Evolutionary conservation across 1,140 invertebrate species (phyloP).

Genomic region (Macrobrachium nipponense): DNA sequence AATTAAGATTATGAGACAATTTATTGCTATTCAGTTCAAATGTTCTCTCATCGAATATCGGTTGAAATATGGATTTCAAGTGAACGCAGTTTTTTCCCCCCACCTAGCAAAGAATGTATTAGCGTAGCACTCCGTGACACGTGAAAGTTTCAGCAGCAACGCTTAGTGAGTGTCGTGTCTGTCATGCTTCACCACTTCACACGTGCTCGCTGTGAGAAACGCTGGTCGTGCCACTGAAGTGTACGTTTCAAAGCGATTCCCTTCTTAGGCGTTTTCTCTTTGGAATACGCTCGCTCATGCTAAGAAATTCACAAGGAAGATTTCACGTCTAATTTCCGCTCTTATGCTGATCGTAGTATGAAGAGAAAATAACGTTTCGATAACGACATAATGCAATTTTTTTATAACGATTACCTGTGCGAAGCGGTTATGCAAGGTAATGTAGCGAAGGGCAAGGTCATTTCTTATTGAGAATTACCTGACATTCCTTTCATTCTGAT

Average conservation of each 20-base stretch:
- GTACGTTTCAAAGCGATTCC: conserved; percentile 26
- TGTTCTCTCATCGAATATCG: neutral
- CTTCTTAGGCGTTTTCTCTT: neutral
- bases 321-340: too few relatives aligned
- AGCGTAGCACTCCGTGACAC: neutral
- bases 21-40: too few relatives aligned
- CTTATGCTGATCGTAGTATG: too few relatives aligned
- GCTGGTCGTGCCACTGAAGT: conserved; percentile 13
- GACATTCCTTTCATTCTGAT: conserved; percentile 30
- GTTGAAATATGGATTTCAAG: too few relatives aligned
- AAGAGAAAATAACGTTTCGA: too few relatives aligned
- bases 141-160: neutral
- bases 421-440: too few relatives aligned
- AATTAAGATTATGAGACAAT: too few relatives aligned
- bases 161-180: neutral
- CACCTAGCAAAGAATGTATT: neutral
- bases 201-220: neutral
- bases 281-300: too few relatives aligned
- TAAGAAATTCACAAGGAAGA: too few relatives aligned
- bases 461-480: conserved; percentile 7
- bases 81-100: too few relatives aligned
- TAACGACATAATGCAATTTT: too few relatives aligned
- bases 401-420: too few relatives aligned
- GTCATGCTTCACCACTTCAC: conserved; percentile 14
- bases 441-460: neutral